phyloP scores from a whole-genome alignment of 2,113 vertebrate genomes.

The Speoplatyrhinus poulsoni region DNA sequence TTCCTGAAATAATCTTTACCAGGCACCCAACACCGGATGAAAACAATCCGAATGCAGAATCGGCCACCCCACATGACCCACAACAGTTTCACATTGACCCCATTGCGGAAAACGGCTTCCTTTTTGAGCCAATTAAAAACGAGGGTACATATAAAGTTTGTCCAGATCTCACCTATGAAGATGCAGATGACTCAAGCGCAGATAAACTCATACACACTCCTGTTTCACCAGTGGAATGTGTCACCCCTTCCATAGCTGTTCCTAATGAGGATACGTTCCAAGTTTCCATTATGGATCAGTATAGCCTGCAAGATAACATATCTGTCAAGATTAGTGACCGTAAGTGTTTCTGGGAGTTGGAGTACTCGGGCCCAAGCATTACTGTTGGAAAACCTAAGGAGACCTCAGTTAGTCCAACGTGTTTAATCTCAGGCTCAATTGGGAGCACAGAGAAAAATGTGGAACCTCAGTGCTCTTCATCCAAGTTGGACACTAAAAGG shows the following conservation, averaged over 20 bases:
- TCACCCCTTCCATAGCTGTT: background rate
- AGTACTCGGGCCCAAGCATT: conserved; percentile 41
- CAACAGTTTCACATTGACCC: conserved; percentile 8
- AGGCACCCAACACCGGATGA: conserved; percentile 11
- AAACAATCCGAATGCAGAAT: conserved; percentile 2
- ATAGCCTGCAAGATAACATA: conserved; percentile 23
- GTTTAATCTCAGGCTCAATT: conserved; percentile 17
- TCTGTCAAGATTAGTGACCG: conserved; percentile 70
- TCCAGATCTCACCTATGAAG: conserved; percentile 50
- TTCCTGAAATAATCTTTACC: conserved; percentile 28
- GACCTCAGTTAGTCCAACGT: conserved; percentile 25
- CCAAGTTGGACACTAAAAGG: conserved; percentile 62
- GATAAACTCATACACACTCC: conserved; percentile 18
- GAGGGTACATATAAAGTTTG: conserved; percentile 46
- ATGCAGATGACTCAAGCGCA: conserved; percentile 34
- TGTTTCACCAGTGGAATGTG: conserved; percentile 1
- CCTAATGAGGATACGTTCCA: conserved; percentile 1
- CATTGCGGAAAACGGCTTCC: background rate
- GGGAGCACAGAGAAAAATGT: conserved; percentile 7
- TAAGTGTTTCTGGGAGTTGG: conserved; percentile 80
- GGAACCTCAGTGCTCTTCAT: conserved; percentile 28
- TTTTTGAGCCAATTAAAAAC: conserved; percentile 21
- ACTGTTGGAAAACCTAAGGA: conserved; percentile 26
- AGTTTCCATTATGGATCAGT: conserved; percentile 8
- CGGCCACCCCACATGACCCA: background rate